phyloP scores from a whole-genome alignment of 2,888 invertebrate genomes.

The Yponomeuta sedellus region DNA sequence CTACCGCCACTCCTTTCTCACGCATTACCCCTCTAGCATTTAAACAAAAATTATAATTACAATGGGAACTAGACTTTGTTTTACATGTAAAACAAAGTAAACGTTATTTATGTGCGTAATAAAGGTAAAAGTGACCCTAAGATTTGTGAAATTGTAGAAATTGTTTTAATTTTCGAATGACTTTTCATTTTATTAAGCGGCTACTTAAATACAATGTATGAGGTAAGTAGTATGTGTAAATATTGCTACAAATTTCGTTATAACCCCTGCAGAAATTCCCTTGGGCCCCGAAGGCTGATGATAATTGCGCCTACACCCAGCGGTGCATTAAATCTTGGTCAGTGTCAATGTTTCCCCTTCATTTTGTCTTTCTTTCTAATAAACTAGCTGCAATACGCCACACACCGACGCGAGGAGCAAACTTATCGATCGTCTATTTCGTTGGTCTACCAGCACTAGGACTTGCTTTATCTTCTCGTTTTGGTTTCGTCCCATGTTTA shows the following conservation, averaged over 20 bases:
- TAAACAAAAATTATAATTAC: slow-evolving; percentile 1
- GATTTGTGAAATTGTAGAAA: background rate
- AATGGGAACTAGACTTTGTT: background rate
- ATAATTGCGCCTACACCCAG: slow-evolving; percentile 54
- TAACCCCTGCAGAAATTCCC: slow-evolving; percentile 53
- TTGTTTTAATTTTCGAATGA: background rate
- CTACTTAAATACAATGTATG: slow-evolving; percentile 28
- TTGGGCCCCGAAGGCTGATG: slow-evolving; percentile 41
- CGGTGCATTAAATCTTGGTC: slow-evolving; percentile 66
- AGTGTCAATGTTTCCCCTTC: slow-evolving; percentile 37
- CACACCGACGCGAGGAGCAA: background rate
- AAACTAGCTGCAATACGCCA: slow-evolving; percentile 29
- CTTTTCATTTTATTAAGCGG: background rate
- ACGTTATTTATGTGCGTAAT: background rate
- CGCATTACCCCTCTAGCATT: slow-evolving; percentile 11
- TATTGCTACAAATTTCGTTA: slow-evolving; percentile 40
- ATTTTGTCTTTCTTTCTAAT: slow-evolving; percentile 38
- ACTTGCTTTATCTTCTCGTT: no score
- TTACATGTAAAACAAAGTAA: background rate
- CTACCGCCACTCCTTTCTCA: slow-evolving; percentile 9
- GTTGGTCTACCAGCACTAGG: no score
- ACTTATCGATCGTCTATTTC: background rate
- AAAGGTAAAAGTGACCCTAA: background rate
- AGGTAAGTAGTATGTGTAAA: slow-evolving; percentile 22
- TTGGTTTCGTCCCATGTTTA: no score